Evolutionary conservation across 2,888 invertebrate genomes (phyloP).

Genomic region (Mantis religiosa): DNA sequence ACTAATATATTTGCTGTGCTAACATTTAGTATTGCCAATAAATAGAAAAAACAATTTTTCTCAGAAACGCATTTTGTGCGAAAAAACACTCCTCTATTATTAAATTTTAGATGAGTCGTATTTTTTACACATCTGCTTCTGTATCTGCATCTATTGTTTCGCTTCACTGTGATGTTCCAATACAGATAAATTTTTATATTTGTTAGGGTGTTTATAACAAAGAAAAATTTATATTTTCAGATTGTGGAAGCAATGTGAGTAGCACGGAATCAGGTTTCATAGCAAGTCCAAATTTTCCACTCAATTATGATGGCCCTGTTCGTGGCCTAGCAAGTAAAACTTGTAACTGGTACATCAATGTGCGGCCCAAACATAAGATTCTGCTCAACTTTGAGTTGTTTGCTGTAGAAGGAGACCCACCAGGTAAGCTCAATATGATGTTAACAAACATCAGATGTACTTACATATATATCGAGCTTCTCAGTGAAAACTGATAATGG

Average conservation of each 20-base stretch:
- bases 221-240: constrained; percentile 44
- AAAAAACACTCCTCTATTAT: too few relatives aligned
- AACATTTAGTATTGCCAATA: too few relatives aligned
- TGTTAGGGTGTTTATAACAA: background rate
- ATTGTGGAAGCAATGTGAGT: constrained; percentile 89
- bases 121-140: too few relatives aligned
- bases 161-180: too few relatives aligned
- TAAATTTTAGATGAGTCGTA: too few relatives aligned
- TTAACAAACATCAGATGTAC: background rate
- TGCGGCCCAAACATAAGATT: constrained; percentile 79
- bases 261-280: constrained; percentile 78
- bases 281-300: constrained; percentile 86
- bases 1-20: too few relatives aligned
- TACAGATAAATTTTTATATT: too few relatives aligned
- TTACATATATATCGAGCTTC: too few relatives aligned
- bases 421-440: constrained; percentile 53
- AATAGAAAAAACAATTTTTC: too few relatives aligned
- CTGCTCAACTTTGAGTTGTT: constrained; percentile 89
- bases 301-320: constrained; percentile 80
- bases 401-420: constrained; percentile 88
- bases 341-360: constrained; percentile 95
- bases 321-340: constrained; percentile 78
- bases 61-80: too few relatives aligned
- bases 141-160: too few relatives aligned
- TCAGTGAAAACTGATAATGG: too few relatives aligned